Base-by-base conservation (phyloP, 1,140 invertebrate genomes). In the Diplogasteroides magnus region DNA sequence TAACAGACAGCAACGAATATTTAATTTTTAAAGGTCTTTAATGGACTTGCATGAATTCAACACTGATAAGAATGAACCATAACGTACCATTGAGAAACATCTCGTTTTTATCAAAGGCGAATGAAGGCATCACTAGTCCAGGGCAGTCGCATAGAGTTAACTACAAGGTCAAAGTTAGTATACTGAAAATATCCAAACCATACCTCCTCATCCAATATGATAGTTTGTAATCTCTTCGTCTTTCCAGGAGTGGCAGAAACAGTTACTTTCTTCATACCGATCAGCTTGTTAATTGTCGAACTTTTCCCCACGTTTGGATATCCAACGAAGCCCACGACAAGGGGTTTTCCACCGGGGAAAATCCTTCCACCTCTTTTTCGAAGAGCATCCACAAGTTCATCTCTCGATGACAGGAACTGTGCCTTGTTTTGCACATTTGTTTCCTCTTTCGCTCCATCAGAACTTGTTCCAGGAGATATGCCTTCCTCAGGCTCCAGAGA, bases 251-350 rank as follows among this genome's bases (percentile, higher is more conserved):
- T 98, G 1, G 92, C 90, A 26, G 94, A 97, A 0, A 97, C 93
- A 0, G 92, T 91, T 0, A 94, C 93, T 86, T 95, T 97, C 83
- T 98, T 98, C 15, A 87, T 86, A 67, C 88, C 88, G 81, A 98
- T 86, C 57, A 99, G 84, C 2, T 92, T 87, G 88, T 99, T 98
- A 48, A 98, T 96, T 2, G 94, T 97, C 60, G 94, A 98, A 86
- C 94, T 97, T 86, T 99, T 99, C 19, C 97, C 97, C 37, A 99
- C 97, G 87, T 99, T 99, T 0, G 96, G 96, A 86, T 98, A 98
- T 0, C 97, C 96, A 75, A 87, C 93, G 83, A 97, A 87, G 57
- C 94, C 94, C 73, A 97, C 88, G 37, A 91, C 93, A 0, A 89
- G 56, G 25, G 61, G 62, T 14, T 62, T 66, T 23, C 58, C 70